Base-by-base conservation (phyloP, 1,140 invertebrate species). In the Brachionus rubens region DNA sequence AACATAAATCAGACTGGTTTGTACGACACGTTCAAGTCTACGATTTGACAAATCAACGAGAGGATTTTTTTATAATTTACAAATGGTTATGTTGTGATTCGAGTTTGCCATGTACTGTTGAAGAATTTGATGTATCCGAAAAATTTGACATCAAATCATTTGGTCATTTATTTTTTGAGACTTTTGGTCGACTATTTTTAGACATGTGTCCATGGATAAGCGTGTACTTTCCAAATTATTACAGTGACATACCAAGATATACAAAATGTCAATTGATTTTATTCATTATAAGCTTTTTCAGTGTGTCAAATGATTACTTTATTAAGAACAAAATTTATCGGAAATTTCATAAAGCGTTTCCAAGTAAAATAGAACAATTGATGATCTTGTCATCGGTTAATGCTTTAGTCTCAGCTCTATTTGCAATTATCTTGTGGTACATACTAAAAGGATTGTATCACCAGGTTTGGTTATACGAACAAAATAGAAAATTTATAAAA, bases 11-110 rank as follows among this genome's bases (percentile, higher is more conserved):
- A 46, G n/a, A 46, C 3, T 65, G 59, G 59, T 65, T 65, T 4
- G 0, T 65, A 14, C 41, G 59, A 43, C 40, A 65, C 30, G 40
- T 65, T 12, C 16, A 24, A 65, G 40, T 65, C 7, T 16, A 12
- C 26, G 59, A 65, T 46, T 46, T 65, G 9, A n/a, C 10, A 24
- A 19, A 41, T 12, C 21, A 46, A 24, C 21, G 43, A 24, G 59
- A 65, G 24, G 36, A 65, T 19, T 65, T 43, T 26, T 65, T 65
- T 43, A 65, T 65, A 14, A 43, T 65, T 14, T 65, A 65, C 16
- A 65, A 16, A 65, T 65, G 59, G 59, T 24, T 65, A n/a, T 12
- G 5, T 1, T 43, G n/a, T 12, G 36, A 6, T 43, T 19, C 41
- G 10, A 65, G 10, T 65, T 41, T 10, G 9, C 5, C 9, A 46